Conservation (phyloP, 2,888 invertebrate genomes). For the Cactoblastis cactorum region DNA sequence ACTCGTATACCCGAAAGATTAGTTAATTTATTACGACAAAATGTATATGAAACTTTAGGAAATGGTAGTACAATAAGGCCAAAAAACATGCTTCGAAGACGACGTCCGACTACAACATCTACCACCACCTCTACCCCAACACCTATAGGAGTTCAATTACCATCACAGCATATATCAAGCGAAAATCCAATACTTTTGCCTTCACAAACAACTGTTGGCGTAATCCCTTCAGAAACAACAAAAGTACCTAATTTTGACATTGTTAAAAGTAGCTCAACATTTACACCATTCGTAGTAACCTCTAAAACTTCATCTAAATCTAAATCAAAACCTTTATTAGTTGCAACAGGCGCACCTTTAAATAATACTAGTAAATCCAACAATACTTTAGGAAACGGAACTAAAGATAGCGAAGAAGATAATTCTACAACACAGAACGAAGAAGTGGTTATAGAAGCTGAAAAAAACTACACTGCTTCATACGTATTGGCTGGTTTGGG, state of each 20-base stretch:
- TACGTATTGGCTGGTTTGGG: constrained; percentile 81
- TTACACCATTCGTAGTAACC: constrained; percentile 56
- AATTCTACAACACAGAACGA: constrained; percentile 52
- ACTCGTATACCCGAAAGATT: constrained; percentile 50
- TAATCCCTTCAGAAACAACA: constrained; percentile 10
- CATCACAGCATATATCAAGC: constrained; percentile 27
- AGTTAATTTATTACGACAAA: constrained; percentile 47
- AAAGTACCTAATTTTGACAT: constrained; percentile 22
- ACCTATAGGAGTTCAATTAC: constrained; percentile 24
- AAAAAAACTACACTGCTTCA: constrained; percentile 80
- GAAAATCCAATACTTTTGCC: constrained; percentile 26
- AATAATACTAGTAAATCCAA: constrained; percentile 23
- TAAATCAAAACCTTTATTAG: constrained; percentile 43
- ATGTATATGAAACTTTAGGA: constrained; percentile 42
- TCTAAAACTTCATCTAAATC: constrained; percentile 69
- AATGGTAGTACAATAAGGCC: constrained; percentile 46
- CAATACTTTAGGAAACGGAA: constrained; percentile 37
- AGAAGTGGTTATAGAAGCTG: constrained; percentile 78
- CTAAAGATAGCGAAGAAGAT: constrained; percentile 34
- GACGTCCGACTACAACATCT: constrained; percentile 69
- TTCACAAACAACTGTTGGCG: constrained; percentile 22
- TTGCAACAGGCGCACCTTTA: constrained; percentile 35
- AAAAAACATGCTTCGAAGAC: constrained; percentile 52
- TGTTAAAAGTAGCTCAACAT: constrained; percentile 36
- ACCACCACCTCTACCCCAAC: constrained; percentile 43